Evolutionary conservation across 2,888 invertebrate genomes (phyloP), one percentile per base, ranked within the genome.

Genomic region (Stramonita haemastoma): DNA sequence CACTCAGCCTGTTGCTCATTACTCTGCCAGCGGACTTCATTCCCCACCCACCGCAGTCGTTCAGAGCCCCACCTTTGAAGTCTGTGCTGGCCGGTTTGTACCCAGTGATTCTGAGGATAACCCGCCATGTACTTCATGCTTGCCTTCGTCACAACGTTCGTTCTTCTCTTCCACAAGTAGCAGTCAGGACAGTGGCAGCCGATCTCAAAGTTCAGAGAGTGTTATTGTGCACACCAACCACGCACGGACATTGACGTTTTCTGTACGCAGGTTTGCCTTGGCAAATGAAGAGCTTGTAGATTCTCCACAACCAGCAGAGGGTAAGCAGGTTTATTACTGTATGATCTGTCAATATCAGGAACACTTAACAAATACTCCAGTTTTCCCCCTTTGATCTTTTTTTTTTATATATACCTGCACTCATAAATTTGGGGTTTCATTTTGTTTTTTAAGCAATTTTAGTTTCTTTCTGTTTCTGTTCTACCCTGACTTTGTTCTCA

Each of bases 161-260:
- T 95, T 95, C 91, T 94, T 94, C 90, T 91, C 91, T 36, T 94
- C 94, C 19, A 94, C 95, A 2, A 94, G 94, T 87, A 95, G 94
- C 89, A 94, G 94, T 91, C 93, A 92, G 90, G 93, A 93, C 29
- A 93, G 94, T 87, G 93, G 93, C 46, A 93, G 94, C 77, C 91
- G 91, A 86, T 92, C 92, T 34, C 93, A 93, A 88, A 94, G 93
- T 91, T 93, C 94, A 57, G 94, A 95, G 66, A 95, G 95, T 92
- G 94, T 95, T 19, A 93, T 95, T 87, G 94, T 95, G 57, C 94
- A 95, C 89, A 94, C 95, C 79, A 95, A 95, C 87, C 94, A 95
- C 90, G 93, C 95, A 22, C 93, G 95, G 90, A 95, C 95, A 79
- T 94, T 95, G 29, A 95, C 95, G n/a, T 95, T 95, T 89, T 95